phyloP scores from a whole-genome alignment of 2,797 vertebrate species.

The Lateolabrax maculatus region DNA sequence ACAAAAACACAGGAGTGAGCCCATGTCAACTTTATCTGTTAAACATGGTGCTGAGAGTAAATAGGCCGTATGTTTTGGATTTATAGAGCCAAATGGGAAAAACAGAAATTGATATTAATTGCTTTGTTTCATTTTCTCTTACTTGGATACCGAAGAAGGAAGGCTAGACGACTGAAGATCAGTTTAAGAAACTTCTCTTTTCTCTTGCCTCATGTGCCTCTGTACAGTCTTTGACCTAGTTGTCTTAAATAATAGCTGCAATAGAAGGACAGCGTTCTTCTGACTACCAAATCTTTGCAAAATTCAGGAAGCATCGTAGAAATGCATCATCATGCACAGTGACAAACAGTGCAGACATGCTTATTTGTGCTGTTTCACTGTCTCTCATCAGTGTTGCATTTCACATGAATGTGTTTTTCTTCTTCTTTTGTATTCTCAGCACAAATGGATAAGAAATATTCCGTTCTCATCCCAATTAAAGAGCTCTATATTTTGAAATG shows the following conservation, averaged over 20 bases:
- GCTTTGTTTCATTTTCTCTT: background rate
- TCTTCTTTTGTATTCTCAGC: background rate
- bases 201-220: background rate
- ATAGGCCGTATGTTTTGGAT: background rate
- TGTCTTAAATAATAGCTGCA: background rate
- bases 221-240: background rate
- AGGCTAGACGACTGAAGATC: accelerated
- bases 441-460: constrained; percentile 22
- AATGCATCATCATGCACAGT: background rate
- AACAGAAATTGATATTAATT: background rate
- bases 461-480: constrained; percentile 38
- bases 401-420: constrained; percentile 5
- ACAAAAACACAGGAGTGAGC: background rate
- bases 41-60: background rate
- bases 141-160: background rate
- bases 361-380: background rate
- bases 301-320: background rate
- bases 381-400: background rate
- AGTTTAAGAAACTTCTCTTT: background rate
- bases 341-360: background rate
- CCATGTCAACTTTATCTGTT: background rate
- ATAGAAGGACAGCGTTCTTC: background rate
- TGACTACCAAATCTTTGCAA: background rate
- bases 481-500: constrained; percentile 41
- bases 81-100: background rate